Conservation (phyloP, 2,797 vertebrate species). For the Bradypodion ventrale region DNA sequence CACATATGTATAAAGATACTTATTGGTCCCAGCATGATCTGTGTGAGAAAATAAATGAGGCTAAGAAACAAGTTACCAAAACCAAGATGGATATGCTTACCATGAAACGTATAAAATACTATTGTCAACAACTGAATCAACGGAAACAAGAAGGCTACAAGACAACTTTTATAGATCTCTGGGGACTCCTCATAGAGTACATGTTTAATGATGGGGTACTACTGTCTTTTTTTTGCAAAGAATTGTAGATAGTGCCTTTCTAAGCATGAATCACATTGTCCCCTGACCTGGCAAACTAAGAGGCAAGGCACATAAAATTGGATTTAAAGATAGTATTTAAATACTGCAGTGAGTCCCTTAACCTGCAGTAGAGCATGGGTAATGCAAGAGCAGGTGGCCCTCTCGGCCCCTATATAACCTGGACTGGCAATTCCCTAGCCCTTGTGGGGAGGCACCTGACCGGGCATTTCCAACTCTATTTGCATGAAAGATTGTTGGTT, state of each 20-base stretch:
- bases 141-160: conserved; percentile 76
- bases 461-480: too few relatives aligned
- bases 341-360: too few relatives aligned
- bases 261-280: not conserved
- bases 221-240: not conserved
- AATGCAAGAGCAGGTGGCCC: too few relatives aligned
- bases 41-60: conserved; percentile 61
- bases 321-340: too few relatives aligned
- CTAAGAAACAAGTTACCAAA: conserved; percentile 78
- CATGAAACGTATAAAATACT: conserved; percentile 75
- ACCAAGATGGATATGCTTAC: conserved; percentile 72
- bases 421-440: too few relatives aligned
- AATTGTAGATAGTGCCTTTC: not conserved
- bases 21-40: conserved; percentile 83
- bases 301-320: too few relatives aligned
- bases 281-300: too few relatives aligned
- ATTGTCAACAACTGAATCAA: conserved; percentile 73
- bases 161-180: conserved; percentile 80
- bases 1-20: conserved; percentile 78
- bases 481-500: too few relatives aligned
- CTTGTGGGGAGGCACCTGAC: too few relatives aligned
- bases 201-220: conserved; percentile 83
- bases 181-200: conserved; percentile 81
- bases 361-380: too few relatives aligned
- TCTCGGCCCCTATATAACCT: too few relatives aligned